Evolutionary conservation across 2,888 invertebrate genomes (phyloP).

Genomic region (Andrena bucephala): DNA sequence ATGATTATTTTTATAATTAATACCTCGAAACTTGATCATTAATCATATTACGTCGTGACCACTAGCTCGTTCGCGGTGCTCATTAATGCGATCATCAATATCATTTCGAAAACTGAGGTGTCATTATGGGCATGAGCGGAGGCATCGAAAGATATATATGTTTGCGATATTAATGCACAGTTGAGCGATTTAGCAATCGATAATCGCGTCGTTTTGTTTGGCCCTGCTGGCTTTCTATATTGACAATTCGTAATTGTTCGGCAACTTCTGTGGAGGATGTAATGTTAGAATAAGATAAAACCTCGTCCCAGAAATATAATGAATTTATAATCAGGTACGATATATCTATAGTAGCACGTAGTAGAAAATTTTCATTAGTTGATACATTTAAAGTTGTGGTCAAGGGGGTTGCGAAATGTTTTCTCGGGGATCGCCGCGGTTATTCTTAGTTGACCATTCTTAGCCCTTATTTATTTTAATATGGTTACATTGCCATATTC

Average conservation of each 20-base stretch:
- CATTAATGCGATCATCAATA: constrained; percentile 59
- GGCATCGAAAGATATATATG: constrained; percentile 39
- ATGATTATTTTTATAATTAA: constrained; percentile 70
- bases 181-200: constrained; percentile 1
- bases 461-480: too few relatives aligned
- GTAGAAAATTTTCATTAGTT: too few relatives aligned
- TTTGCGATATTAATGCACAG: constrained; percentile 27
- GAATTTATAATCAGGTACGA: too few relatives aligned
- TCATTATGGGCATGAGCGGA: constrained; percentile 36
- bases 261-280: neutral
- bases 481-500: too few relatives aligned
- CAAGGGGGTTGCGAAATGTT: too few relatives aligned
- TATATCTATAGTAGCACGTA: too few relatives aligned
- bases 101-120: constrained; percentile 41
- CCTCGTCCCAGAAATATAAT: too few relatives aligned
- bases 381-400: too few relatives aligned
- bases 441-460: too few relatives aligned
- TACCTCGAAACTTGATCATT: constrained; percentile 67
- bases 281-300: neutral
- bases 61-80: constrained; percentile 36
- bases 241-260: neutral
- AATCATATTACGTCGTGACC: constrained; percentile 63
- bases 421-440: too few relatives aligned
- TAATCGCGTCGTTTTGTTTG: neutral
- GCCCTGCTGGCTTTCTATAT: neutral